phyloP scores from a whole-genome alignment of 1,140 invertebrate species.

The Nylanderia fulva region DNA sequence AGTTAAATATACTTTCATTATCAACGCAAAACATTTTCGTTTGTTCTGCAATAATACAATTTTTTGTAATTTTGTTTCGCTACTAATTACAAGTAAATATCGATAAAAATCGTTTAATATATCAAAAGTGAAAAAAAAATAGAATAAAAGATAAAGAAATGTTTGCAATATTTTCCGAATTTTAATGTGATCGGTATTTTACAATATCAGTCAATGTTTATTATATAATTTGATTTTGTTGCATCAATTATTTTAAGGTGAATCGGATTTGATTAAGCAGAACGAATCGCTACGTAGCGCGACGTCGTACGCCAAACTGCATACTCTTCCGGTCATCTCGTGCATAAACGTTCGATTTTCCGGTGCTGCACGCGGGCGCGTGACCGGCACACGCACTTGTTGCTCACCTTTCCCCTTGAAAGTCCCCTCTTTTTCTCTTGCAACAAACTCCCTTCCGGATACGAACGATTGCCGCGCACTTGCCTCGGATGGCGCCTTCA shows the following conservation, averaged over 20 bases:
- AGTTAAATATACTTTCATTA: background rate
- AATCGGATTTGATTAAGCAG: slow-evolving; percentile 32
- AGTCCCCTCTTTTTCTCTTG: no score
- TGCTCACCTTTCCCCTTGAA: slow-evolving; percentile 59
- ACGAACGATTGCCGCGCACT: slow-evolving; percentile 21
- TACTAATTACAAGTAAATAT: background rate
- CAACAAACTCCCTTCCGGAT: slow-evolving; percentile 33
- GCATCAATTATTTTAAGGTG: background rate
- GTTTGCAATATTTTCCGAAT: background rate
- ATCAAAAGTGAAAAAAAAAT: background rate
- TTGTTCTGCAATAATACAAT: background rate
- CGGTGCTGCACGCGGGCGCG: slow-evolving; percentile 73
- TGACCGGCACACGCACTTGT: slow-evolving; percentile 76
- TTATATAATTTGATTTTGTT: background rate
- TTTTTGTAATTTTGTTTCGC: background rate
- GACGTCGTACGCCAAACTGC: slow-evolving; percentile 42
- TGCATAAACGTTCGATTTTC: slow-evolving; percentile 76
- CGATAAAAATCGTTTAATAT: background rate
- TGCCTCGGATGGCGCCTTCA: slow-evolving; percentile 20
- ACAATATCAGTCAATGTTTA: background rate
- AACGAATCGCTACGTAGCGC: background rate
- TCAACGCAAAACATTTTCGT: background rate
- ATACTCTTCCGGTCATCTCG: slow-evolving; percentile 72
- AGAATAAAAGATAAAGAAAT: background rate
- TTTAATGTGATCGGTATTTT: background rate